A percentile compares a stretch with the other conserved stretches of the same genome.
Conservation (phyloP, 2,797 vertebrate species). For the Sciaenops ocellatus region DNA sequence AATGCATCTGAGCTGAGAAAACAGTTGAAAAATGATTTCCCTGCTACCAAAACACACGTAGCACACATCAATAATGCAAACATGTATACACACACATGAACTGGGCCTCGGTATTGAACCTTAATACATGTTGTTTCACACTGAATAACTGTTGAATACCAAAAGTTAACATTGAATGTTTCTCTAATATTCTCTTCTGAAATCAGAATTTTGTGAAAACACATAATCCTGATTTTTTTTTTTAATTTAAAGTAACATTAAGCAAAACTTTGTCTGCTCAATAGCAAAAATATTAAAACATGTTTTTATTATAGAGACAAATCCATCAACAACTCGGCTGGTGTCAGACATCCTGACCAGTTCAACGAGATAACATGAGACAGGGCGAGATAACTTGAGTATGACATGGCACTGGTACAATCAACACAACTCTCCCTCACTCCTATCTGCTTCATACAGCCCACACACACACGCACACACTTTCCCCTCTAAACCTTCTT, state of each 20-base stretch:
- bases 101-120: not conserved
- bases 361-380: slow-evolving; percentile 84
- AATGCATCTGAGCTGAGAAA: not conserved
- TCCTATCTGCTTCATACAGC: slow-evolving; percentile 22
- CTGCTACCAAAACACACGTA: not conserved
- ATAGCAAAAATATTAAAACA: slow-evolving; percentile 73
- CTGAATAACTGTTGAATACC: not conserved
- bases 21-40: not conserved
- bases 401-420: slow-evolving; percentile 70
- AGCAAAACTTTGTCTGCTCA: not conserved
- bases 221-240: not conserved
- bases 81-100: not conserved
- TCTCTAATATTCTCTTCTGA: too few species aligned
- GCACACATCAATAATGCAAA: not conserved
- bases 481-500: slow-evolving; percentile 78
- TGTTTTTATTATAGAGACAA: slow-evolving; percentile 55
- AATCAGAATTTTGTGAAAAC: not conserved
- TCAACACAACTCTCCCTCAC: slow-evolving; percentile 23
- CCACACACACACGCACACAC: slow-evolving; percentile 35
- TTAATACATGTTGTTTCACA: not conserved
- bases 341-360: slow-evolving; percentile 90
- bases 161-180: not conserved
- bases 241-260: not conserved
- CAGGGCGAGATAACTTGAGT: slow-evolving; percentile 79
- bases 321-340: slow-evolving; percentile 12